phyloP scores from a whole-genome alignment of 2,888 invertebrate species.

The Lasioglossum pauxillum region DNA sequence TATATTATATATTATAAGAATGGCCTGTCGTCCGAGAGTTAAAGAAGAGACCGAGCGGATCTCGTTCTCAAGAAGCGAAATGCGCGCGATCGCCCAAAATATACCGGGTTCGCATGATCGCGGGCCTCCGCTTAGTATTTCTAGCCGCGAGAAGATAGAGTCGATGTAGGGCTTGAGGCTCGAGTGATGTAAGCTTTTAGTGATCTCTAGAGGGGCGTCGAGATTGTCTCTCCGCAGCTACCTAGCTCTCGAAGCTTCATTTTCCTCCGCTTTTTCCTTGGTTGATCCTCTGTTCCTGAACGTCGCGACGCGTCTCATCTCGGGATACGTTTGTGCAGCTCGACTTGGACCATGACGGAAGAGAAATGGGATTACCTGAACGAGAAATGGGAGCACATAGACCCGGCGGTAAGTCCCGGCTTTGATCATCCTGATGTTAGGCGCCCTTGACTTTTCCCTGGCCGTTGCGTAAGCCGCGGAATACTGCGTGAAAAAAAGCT shows the following conservation, averaged over 20 bases:
- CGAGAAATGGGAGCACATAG: conserved; percentile 82
- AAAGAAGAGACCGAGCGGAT: background rate
- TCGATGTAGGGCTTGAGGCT: conserved; percentile 54
- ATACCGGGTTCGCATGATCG: conserved; percentile 55
- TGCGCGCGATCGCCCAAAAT: conserved; percentile 65
- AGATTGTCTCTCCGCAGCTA: conserved; percentile 48
- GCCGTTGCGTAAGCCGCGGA: conserved; percentile 54
- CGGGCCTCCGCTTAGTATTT: conserved; percentile 57
- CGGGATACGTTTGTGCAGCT: background rate
- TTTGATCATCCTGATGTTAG: conserved; percentile 11
- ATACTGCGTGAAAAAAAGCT: conserved; percentile 15
- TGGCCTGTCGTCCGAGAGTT: background rate
- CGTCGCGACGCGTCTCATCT: conserved; percentile 16
- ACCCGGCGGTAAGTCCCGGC: conserved; percentile 75
- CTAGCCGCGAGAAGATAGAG: conserved; percentile 50
- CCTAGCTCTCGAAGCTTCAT: conserved; percentile 29
- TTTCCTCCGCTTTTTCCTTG: background rate
- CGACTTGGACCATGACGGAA: conserved; percentile 74
- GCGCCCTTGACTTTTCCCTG: conserved; percentile 51
- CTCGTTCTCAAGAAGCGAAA: conserved; percentile 9
- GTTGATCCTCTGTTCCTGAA: background rate
- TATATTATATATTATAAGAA: too few relatives aligned
- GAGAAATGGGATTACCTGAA: conserved; percentile 77
- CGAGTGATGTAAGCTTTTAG: conserved; percentile 69
- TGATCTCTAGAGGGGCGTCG: conserved; percentile 63